Percentiles rank a stretch among this genome's conserved stretches.
phyloP scores from a whole-genome alignment of 2,797 vertebrate genomes.

The Limnodromus scolopaceus region DNA sequence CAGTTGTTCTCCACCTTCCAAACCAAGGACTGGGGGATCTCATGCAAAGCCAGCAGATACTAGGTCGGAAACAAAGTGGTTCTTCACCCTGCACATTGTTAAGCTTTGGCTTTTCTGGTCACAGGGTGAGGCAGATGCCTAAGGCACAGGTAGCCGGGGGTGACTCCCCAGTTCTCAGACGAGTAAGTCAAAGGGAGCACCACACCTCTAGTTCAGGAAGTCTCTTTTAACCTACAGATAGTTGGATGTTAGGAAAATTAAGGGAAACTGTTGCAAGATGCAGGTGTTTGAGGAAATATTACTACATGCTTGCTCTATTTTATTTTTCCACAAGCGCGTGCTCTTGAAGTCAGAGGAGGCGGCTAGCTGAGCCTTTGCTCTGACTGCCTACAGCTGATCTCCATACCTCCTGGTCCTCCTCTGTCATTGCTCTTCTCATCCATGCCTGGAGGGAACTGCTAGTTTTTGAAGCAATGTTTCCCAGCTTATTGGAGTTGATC shows the following conservation, averaged over 20 bases:
- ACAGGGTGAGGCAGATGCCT: neutral
- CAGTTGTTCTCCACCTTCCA: neutral
- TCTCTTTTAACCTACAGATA: neutral
- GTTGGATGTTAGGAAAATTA: neutral
- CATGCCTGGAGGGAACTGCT: rapidly evolving
- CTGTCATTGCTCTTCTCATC: neutral
- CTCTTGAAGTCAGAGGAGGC: neutral
- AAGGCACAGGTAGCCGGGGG: neutral
- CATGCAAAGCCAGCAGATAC: neutral
- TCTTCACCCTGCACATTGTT: neutral
- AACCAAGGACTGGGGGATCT: neutral
- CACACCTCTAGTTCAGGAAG: neutral
- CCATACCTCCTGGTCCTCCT: neutral
- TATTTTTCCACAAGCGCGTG: neutral
- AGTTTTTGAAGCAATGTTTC: neutral
- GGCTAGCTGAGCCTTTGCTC: neutral
- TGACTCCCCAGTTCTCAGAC: neutral
- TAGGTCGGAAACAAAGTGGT: neutral
- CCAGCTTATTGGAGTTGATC: neutral
- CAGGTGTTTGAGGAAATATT: neutral
- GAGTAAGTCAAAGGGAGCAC: neutral
- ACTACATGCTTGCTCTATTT: neutral
- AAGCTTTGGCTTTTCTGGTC: neutral
- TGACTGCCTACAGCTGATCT: neutral
- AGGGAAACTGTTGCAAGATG: neutral